These are phyloP conservation scores for Muscina levida DNA, from an alignment of 2,888 invertebrate species.

Conservation along the genomic window DNA sequence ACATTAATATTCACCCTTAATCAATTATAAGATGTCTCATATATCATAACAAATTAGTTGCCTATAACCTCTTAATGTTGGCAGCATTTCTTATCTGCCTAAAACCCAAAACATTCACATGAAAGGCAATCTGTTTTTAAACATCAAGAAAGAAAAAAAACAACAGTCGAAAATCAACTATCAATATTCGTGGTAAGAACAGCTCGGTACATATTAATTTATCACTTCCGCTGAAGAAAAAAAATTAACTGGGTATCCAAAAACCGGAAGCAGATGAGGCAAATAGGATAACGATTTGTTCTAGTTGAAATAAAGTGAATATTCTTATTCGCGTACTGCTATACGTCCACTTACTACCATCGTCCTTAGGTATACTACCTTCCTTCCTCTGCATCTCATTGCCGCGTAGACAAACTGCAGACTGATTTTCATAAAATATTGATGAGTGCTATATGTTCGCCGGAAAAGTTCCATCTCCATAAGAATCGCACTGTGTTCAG, in stretches of 20 bases:
- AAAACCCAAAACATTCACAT: constrained; percentile 20
- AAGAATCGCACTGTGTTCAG: constrained; percentile 10
- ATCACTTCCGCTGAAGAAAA: constrained; percentile 59
- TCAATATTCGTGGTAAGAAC: constrained; percentile 18
- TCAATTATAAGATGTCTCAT: background rate
- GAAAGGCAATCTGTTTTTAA: background rate
- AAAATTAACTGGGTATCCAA: constrained; percentile 11
- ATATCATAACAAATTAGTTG: constrained; percentile 44
- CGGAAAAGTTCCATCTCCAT: constrained; percentile 23
- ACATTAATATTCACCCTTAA: too few relatives aligned
- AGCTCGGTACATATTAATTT: constrained; percentile 60
- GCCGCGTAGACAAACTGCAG: constrained; percentile 59
- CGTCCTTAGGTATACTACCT: constrained; percentile 8
- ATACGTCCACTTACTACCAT: background rate
- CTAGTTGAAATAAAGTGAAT: constrained; percentile 58
- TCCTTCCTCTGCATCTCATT: background rate
- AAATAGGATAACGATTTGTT: constrained; percentile 57
- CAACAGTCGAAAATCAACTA: constrained; percentile 38
- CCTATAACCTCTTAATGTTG: constrained; percentile 40
- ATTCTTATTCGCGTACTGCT: constrained; percentile 34
- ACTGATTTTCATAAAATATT: constrained; percentile 64
- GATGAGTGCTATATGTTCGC: constrained; percentile 40
- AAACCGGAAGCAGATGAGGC: constrained; percentile 63
- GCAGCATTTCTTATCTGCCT: constrained; percentile 52
- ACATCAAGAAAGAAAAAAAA: constrained; percentile 22